phyloP scores from a whole-genome alignment of 2,113 vertebrate genomes.

The Polyodon spathula region DNA sequence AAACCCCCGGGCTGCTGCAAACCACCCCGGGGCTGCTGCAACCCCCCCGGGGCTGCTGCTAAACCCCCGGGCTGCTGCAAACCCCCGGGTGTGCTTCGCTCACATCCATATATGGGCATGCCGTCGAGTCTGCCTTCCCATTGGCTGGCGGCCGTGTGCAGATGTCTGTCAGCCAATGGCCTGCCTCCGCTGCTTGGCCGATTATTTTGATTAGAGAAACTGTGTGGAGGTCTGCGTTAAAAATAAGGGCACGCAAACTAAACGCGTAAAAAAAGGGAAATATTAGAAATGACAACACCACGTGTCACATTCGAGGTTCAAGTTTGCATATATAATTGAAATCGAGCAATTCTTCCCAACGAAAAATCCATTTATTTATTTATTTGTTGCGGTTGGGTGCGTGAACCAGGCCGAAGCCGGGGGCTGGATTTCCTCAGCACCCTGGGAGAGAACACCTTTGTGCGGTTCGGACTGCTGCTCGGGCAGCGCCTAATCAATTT shows the following conservation, averaged over 20 bases:
- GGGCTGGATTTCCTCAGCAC: not conserved
- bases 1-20: not conserved
- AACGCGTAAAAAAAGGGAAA: not conserved
- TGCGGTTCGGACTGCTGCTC: not conserved
- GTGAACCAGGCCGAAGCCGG: constrained; percentile 21
- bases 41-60: constrained; percentile 17
- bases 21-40: constrained; percentile 18
- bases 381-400: constrained; percentile 31
- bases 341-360: no score
- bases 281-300: no score
- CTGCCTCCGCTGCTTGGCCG: constrained; percentile 47
- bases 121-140: constrained; percentile 54
- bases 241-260: no score
- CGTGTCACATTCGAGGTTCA: no score
- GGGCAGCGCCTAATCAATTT: not conserved
- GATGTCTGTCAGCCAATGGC: constrained; percentile 75
- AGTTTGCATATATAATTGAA: no score
- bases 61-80: not conserved
- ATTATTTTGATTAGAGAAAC: constrained; percentile 35
- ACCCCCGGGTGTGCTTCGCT: constrained; percentile 36
- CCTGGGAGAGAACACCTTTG: not conserved
- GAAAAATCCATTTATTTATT: no score
- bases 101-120: constrained; percentile 81
- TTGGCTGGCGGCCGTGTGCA: constrained; percentile 61
- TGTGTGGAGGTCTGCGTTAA: not conserved